Conservation (phyloP, 2,888 invertebrate genomes). For the Caenorhabditis angaria region DNA sequence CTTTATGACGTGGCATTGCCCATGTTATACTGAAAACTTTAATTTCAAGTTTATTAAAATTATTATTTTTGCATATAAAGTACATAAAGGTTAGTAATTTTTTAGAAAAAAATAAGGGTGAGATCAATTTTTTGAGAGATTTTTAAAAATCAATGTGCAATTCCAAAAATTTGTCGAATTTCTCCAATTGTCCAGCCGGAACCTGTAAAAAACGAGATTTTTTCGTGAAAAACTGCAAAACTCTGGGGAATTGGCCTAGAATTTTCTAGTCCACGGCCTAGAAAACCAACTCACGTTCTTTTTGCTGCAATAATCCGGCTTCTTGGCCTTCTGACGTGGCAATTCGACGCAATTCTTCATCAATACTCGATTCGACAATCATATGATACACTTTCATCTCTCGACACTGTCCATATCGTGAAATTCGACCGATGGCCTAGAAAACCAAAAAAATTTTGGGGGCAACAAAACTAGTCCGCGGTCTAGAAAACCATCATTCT, state of each 20-base stretch:
- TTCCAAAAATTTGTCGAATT: conserved; percentile 20
- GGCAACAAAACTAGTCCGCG: no score
- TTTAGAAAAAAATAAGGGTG: no score
- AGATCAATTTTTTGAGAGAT: no score
- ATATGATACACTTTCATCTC: conserved; percentile 81
- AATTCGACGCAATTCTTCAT: conserved; percentile 70
- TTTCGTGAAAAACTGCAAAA: conserved; percentile 8
- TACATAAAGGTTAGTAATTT: no score
- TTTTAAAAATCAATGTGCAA: not conserved
- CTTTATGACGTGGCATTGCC: no score
- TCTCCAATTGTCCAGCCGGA: conserved; percentile 30
- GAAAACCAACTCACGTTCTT: conserved; percentile 21
- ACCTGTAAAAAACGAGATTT: conserved; percentile 12
- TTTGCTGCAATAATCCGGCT: not conserved
- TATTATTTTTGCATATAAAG: no score
- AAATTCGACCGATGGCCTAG: conserved; percentile 83
- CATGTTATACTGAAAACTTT: no score
- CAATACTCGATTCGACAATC: conserved; percentile 79
- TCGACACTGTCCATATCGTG: conserved; percentile 83
- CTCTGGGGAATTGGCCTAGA: not conserved
- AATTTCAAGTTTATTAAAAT: no score
- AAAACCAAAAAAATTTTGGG: not conserved
- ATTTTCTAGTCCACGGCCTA: not conserved
- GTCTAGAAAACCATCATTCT: no score
- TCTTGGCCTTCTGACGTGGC: conserved; percentile 10